phyloP scores from a whole-genome alignment of 2,888 invertebrate genomes.

The Tachina lurida region DNA sequence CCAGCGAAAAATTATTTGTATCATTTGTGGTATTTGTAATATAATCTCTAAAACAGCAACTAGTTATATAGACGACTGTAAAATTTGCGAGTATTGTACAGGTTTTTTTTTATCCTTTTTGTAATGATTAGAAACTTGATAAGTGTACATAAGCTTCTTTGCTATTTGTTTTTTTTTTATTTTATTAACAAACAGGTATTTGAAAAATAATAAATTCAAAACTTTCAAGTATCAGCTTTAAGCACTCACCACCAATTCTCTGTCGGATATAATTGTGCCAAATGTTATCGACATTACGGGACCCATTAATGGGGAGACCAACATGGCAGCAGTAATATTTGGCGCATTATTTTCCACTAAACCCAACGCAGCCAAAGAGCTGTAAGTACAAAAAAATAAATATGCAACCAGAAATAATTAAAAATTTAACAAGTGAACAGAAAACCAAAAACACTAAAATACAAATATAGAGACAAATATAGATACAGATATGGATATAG shows the following conservation, averaged over 20 bases:
- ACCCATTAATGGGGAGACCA: constrained; percentile 91
- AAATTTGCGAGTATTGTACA: too few species aligned
- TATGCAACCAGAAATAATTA: constrained; percentile 49
- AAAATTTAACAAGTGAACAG: constrained; percentile 42
- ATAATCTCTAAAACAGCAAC: too few species aligned
- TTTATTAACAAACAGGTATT: constrained; percentile 18
- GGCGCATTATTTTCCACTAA: constrained; percentile 92
- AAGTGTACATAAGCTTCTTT: background rate
- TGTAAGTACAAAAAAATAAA: constrained; percentile 78
- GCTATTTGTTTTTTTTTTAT: background rate
- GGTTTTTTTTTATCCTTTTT: background rate
- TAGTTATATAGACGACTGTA: too few species aligned
- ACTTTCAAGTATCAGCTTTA: background rate
- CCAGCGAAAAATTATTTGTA: too few species aligned
- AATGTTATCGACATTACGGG: constrained; percentile 95
- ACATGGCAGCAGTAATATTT: constrained; percentile 90
- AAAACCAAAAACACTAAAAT: constrained; percentile 41
- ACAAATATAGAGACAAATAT: background rate
- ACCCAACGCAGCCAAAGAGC: constrained; percentile 92
- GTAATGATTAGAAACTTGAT: background rate
- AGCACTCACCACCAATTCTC: constrained; percentile 84
- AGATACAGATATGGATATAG: background rate
- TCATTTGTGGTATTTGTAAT: too few species aligned
- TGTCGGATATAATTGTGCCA: constrained; percentile 90
- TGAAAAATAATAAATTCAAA: constrained; percentile 26